These are phyloP conservation scores for Perca schrenkii DNA, from an alignment of 2,113 vertebrate species.

Conservation along the genomic window DNA sequence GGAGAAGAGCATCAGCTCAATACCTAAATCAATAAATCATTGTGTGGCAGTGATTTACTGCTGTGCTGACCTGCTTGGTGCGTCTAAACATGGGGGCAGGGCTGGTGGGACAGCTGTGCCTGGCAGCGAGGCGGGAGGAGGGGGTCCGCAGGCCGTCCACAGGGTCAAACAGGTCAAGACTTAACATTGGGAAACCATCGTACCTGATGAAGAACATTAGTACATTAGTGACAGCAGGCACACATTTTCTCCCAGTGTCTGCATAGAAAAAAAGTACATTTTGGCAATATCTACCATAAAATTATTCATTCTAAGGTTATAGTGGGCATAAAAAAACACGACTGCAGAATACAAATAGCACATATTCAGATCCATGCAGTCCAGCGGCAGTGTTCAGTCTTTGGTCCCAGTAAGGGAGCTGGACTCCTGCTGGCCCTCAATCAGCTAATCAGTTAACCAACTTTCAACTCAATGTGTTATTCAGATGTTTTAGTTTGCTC, in stretches of 20 bases:
- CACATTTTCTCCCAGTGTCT: not conserved
- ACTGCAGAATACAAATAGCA: slow-evolving; percentile 32
- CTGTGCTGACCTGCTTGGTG: slow-evolving; percentile 92
- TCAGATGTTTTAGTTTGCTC: not conserved
- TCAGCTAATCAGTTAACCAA: slow-evolving; percentile 21
- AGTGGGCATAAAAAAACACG: not conserved
- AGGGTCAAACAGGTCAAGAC: slow-evolving; percentile 91
- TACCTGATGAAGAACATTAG: slow-evolving; percentile 86
- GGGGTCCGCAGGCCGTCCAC: slow-evolving; percentile 86
- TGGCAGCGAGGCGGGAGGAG: slow-evolving; percentile 86
- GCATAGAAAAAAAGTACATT: not conserved
- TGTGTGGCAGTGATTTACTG: not conserved
- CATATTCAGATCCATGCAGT: not conserved
- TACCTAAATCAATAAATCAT: not conserved
- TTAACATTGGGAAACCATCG: slow-evolving; percentile 94
- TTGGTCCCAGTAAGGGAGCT: not conserved
- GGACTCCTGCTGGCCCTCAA: slow-evolving; percentile 32
- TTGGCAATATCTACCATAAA: not conserved
- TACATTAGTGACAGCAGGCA: not conserved
- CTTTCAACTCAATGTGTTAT: not conserved
- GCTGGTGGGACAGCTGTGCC: slow-evolving; percentile 92
- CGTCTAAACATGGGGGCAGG: slow-evolving; percentile 96
- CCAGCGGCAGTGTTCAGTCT: not conserved
- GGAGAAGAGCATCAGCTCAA: not conserved
- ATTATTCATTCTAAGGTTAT: not conserved